Evolutionary conservation across 2,113 vertebrate species (phyloP).

Genomic region (Scophthalmus maximus): DNA sequence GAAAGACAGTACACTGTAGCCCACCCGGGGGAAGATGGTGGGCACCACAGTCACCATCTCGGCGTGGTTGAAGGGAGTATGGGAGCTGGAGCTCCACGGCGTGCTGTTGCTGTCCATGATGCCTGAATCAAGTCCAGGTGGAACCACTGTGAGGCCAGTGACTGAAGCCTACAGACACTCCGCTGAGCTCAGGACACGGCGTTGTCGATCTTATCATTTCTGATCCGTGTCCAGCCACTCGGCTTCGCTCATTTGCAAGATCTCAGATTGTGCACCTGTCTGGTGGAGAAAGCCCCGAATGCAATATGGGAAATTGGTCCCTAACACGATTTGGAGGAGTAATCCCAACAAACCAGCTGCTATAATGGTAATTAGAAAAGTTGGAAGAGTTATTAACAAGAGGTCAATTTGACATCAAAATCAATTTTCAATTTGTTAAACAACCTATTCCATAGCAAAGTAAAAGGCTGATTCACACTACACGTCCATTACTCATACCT

Average conservation of each 20-base stretch:
- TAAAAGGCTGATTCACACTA: background rate
- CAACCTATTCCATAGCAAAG: slow-evolving; percentile 2
- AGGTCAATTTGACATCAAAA: slow-evolving; percentile 10
- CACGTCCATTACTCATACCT: background rate
- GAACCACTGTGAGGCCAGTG: slow-evolving; percentile 24
- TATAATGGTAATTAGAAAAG: slow-evolving; percentile 65
- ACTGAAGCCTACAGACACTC: slow-evolving; percentile 6
- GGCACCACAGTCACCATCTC: slow-evolving; percentile 32
- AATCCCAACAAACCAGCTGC: slow-evolving; percentile 45
- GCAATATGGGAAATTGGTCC: slow-evolving; percentile 66
- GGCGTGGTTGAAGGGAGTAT: background rate
- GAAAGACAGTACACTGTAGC: slow-evolving; percentile 78
- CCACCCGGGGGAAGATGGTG: slow-evolving; percentile 71
- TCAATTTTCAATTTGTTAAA: slow-evolving; percentile 22
- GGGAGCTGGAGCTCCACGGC: slow-evolving; percentile 22
- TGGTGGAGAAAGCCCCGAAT: slow-evolving; percentile 37
- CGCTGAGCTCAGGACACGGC: background rate
- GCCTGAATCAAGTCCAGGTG: slow-evolving; percentile 16
- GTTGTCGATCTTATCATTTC: slow-evolving; percentile 53
- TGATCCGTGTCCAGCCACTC: slow-evolving; percentile 45
- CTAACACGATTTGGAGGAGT: slow-evolving; percentile 71
- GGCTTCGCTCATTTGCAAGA: slow-evolving; percentile 24
- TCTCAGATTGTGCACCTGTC: slow-evolving; percentile 61
- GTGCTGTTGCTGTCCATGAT: slow-evolving; percentile 67
- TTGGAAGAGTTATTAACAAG: slow-evolving; percentile 50